These are phyloP conservation scores for Amblyopsis hoosieri DNA, from an alignment of 2,797 vertebrate genomes.

Conservation along the genomic window DNA sequence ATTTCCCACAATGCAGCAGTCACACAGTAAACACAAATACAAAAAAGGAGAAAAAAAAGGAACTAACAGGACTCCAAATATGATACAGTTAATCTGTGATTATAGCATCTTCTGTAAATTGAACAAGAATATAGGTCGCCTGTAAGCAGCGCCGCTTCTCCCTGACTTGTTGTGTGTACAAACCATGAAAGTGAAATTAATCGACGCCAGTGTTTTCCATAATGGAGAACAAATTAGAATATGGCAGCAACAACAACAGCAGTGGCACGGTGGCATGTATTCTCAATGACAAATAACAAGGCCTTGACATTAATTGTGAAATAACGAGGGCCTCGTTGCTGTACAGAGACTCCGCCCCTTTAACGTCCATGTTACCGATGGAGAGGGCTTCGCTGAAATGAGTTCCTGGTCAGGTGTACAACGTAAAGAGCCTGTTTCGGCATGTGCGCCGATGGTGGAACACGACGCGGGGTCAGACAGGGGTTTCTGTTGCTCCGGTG, in stretches of 20 bases:
- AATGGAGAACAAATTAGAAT: conserved; percentile 85
- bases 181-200: conserved; percentile 82
- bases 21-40: conserved; percentile 5
- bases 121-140: conserved; percentile 53
- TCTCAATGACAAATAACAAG: conserved; percentile 80
- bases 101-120: conserved; percentile 45
- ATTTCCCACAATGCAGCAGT: background rate
- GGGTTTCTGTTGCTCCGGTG: conserved; percentile 37
- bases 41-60: conserved; percentile 2
- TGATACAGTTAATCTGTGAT: conserved; percentile 28
- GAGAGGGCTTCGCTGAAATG: conserved; percentile 57
- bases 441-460: conserved; percentile 58
- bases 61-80: conserved; percentile 10
- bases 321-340: conserved; percentile 73
- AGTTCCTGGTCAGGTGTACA: conserved; percentile 76
- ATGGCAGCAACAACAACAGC: conserved; percentile 77
- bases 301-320: conserved; percentile 82
- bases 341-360: conserved; percentile 62
- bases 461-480: conserved; percentile 69
- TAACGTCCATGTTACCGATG: conserved; percentile 56
- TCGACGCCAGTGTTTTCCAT: conserved; percentile 81
- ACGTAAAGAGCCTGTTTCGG: conserved; percentile 62
- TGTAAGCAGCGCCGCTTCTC: conserved; percentile 72
- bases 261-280: conserved; percentile 63
- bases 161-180: conserved; percentile 75